phyloP scores from a whole-genome alignment of 1,140 invertebrate species.

The Temnothorax curvispinosus region DNA sequence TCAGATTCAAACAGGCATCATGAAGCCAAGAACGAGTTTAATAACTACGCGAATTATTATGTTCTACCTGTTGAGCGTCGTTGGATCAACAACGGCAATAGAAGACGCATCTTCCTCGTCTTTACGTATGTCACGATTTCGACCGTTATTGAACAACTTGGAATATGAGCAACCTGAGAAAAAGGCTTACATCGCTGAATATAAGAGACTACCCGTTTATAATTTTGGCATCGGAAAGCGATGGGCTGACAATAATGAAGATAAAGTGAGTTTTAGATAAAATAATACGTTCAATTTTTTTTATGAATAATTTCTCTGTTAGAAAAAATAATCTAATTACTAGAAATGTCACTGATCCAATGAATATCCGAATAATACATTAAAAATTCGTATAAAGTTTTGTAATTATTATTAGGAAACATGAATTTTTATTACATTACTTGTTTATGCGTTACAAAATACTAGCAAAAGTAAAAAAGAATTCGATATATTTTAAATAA shows the following conservation, averaged over 20 bases:
- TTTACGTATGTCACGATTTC: slow-evolving; percentile 45
- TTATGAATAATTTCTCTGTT: background rate
- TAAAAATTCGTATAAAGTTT: background rate
- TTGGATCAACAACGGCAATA: slow-evolving; percentile 66
- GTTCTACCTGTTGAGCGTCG: slow-evolving; percentile 72
- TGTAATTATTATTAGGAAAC: background rate
- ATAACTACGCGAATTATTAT: slow-evolving; percentile 65
- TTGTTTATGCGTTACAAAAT: background rate
- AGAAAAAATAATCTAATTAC: background rate
- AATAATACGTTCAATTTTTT: background rate
- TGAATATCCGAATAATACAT: background rate
- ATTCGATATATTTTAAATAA: no score
- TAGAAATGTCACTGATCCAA: background rate
- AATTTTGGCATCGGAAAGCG: slow-evolving; percentile 89
- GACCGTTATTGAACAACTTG: slow-evolving; percentile 31
- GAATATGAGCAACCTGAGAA: slow-evolving; percentile 81
- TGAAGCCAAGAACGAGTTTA: slow-evolving; percentile 37
- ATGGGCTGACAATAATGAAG: slow-evolving; percentile 74
- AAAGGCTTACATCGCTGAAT: slow-evolving; percentile 88
- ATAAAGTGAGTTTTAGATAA: slow-evolving; percentile 54
- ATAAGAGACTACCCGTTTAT: slow-evolving; percentile 89
- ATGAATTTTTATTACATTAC: background rate
- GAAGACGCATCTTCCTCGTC: slow-evolving; percentile 71
- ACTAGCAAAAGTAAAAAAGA: background rate
- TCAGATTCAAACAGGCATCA: background rate